Evolutionary conservation across 2,888 invertebrate species (phyloP).

Genomic region (Polylopha cassiicola): DNA sequence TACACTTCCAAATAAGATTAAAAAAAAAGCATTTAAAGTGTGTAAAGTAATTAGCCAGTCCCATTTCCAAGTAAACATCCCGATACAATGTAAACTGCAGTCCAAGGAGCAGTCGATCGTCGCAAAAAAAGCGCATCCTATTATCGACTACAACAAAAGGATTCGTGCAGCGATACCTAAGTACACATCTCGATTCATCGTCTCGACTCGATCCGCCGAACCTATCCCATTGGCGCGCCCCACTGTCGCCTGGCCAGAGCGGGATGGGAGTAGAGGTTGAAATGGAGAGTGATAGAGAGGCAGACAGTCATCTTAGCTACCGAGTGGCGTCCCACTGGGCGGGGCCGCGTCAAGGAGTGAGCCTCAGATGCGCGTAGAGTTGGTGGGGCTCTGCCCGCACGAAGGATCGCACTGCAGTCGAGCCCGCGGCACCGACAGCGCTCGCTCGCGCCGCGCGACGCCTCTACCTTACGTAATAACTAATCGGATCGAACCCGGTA

Average conservation of each 20-base stretch:
- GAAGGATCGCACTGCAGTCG: conserved; percentile 79
- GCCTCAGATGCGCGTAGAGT: conserved; percentile 80
- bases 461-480: conserved; percentile 66
- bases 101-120: conserved; percentile 57
- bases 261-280: conserved; percentile 47
- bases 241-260: conserved; percentile 68
- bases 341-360: conserved; percentile 78
- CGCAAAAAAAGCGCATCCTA: conserved; percentile 76
- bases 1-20: no score
- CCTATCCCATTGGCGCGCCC: conserved; percentile 77
- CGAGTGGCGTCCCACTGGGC: conserved; percentile 79
- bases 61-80: conserved; percentile 46
- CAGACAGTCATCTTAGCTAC: conserved; percentile 73
- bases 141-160: conserved; percentile 78
- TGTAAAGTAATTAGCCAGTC: conserved; percentile 13
- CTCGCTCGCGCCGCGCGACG: conserved; percentile 53
- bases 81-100: conserved; percentile 36
- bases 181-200: conserved; percentile 78
- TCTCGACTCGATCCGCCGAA: conserved; percentile 74
- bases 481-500: conserved; percentile 61
- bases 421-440: conserved; percentile 68
- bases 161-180: conserved; percentile 76
- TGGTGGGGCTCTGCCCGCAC: conserved; percentile 78
- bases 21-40: no score
- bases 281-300: conserved; percentile 59